Base-by-base conservation (phyloP, 2,797 vertebrate species). In the Danio albolineatus region DNA sequence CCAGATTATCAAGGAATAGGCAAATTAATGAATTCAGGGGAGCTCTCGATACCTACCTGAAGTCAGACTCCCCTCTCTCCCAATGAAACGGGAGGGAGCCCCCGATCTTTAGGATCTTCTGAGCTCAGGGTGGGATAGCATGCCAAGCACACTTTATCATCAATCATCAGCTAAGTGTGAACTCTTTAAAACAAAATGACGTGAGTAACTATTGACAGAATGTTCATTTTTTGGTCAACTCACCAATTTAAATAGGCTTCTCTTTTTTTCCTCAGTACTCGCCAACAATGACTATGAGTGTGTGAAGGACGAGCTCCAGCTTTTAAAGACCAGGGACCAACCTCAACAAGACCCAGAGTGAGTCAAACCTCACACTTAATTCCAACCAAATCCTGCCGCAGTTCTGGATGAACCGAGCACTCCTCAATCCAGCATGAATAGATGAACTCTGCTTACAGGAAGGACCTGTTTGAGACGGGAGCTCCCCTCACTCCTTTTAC, bases 211-310 rank as follows among this genome's bases (percentile, higher is more conserved):
- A n/a, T n/a, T 28, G 28, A 28, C 28, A 28, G 28, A 28, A 28
- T 28, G 28, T 28, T 28, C 1, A 28, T 28, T 28, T 28, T n/a
- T 28, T 28, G 28, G 28, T 28, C 28, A 28, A 28, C 28, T 3
- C 28, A 28, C 28, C 1, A 28, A n/a, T 28, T 28, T 12, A 59
- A 53, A 49, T 41, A 82, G 83, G 28, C 82, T 86, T 79, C 90
- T 72, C 5, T 59, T 28, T 14, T 56, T 7, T 66, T 46, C 86
- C 88, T 1, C 88, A 99, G 97, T 99, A 99, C 92, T 99, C 98
- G 89, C 97, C 98, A 84, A 99, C 97, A 93, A 99, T 99, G 98
- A 99, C 98, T 91, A 99, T 99, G 98, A 99, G 98, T 71, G 97
- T 99, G 96, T 99, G 96, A 99, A 89, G 84, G 1, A 46, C 5